Conservation (phyloP, 1,140 invertebrate genomes). For the Ceratina australensis region DNA sequence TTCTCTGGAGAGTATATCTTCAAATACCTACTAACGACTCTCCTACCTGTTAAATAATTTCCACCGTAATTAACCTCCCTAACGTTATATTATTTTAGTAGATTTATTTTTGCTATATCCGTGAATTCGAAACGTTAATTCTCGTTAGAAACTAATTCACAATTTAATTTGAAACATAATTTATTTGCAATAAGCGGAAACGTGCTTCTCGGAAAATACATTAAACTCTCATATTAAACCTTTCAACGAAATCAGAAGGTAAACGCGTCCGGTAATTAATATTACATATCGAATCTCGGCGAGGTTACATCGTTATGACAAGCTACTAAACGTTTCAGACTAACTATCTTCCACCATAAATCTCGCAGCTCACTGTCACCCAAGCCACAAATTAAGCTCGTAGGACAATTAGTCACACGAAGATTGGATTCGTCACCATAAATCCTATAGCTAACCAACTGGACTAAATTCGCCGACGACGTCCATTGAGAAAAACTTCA, state of each 20-base stretch:
- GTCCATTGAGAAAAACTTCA: not conserved
- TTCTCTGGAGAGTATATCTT: no score
- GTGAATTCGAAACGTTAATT: not conserved
- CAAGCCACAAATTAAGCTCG: conserved; percentile 2
- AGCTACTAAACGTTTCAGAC: conserved; percentile 16
- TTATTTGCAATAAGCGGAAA: not conserved
- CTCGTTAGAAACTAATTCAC: not conserved
- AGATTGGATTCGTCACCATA: not conserved
- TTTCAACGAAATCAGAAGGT: no score
- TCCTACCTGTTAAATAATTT: not conserved
- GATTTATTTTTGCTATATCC: not conserved
- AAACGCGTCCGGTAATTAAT: no score
- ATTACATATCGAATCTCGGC: conserved; percentile 2
- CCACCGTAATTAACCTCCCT: not conserved
- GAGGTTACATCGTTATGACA: conserved; percentile 9
- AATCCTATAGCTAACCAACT: conserved; percentile 1
- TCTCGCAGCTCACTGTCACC: conserved; percentile 20
- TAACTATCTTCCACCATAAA: conserved; percentile 19
- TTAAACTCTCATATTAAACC: no score
- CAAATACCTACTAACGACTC: no score
- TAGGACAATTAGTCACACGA: conserved; percentile 25
- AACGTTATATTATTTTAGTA: not conserved
- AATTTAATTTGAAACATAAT: no score
- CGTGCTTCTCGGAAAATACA: no score
- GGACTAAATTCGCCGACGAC: not conserved